Percentiles rank a stretch among this genome's conserved stretches.
These are phyloP conservation scores for Conomelus anceps DNA, from an alignment of 2,888 invertebrate genomes.

Conservation along the genomic window DNA sequence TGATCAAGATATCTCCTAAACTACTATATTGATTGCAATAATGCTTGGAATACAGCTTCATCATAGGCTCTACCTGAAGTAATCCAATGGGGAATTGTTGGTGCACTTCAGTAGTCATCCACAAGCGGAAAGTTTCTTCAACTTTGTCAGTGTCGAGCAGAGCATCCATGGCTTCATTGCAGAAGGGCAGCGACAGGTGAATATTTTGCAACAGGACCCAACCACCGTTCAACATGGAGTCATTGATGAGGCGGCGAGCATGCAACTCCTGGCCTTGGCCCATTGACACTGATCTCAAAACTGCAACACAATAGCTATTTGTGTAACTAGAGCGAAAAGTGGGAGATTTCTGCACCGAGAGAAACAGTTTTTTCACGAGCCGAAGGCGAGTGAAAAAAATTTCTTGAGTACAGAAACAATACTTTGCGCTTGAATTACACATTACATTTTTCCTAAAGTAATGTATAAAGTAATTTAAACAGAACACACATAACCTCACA, in stretches of 20 bases:
- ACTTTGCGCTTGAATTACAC: no score
- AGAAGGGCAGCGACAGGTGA: constrained; percentile 90
- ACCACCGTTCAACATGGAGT: constrained; percentile 63
- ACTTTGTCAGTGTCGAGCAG: constrained; percentile 77
- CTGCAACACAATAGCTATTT: constrained; percentile 43
- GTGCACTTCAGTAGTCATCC: constrained; percentile 94
- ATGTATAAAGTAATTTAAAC: no score
- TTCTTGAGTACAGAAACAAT: no score
- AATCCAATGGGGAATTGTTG: constrained; percentile 84
- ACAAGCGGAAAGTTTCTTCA: constrained; percentile 76
- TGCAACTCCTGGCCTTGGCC: constrained; percentile 93
- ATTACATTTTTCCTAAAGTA: no score
- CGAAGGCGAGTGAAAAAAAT: no score
- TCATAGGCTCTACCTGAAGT: constrained; percentile 46
- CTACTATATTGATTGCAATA: no score
- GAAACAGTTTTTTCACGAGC: no score
- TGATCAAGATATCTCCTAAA: no score
- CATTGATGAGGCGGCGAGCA: constrained; percentile 72
- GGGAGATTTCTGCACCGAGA: no score
- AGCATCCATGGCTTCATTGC: constrained; percentile 85
- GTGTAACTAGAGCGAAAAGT: no score
- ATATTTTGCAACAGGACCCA: constrained; percentile 96
- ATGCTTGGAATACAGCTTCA: no score
- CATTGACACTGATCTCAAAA: constrained; percentile 84
- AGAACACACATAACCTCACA: no score